Conservation (phyloP, 2,113 vertebrate species). For the Cavia porcellus region DNA sequence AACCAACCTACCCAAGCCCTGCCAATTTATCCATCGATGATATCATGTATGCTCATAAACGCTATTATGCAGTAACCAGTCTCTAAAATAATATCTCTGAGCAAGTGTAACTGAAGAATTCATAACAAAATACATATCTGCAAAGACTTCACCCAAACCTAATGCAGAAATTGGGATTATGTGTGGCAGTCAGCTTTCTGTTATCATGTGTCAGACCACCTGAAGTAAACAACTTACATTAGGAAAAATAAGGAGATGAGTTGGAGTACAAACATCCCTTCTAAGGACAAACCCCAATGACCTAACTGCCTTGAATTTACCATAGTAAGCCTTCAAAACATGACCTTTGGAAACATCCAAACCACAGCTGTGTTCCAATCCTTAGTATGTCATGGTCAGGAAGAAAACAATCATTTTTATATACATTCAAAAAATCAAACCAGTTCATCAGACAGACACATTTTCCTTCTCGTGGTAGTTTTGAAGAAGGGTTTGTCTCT, state of each 20-base stretch:
- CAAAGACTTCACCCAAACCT: background rate
- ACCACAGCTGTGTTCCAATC: background rate
- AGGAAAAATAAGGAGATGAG: background rate
- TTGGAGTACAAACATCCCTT: background rate
- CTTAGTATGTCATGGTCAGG: background rate
- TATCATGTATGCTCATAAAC: fast-evolving
- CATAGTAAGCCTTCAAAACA: background rate
- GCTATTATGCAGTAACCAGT: background rate
- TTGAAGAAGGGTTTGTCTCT: background rate
- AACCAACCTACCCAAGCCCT: no score
- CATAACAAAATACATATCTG: background rate
- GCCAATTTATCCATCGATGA: fast-evolving
- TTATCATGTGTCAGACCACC: background rate
- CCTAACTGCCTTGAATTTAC: background rate
- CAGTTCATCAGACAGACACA: background rate
- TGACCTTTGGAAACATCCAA: background rate
- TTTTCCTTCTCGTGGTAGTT: background rate
- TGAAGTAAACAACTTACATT: background rate
- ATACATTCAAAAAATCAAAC: background rate
- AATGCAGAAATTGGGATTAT: background rate
- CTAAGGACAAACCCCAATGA: background rate
- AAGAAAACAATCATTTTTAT: background rate
- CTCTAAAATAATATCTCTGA: no score
- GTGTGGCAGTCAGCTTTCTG: background rate
- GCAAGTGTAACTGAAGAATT: background rate